Percentiles rank a stretch among this genome's conserved stretches.
These are phyloP conservation scores for Tillus elongatus DNA, from an alignment of 2,888 invertebrate species.

Conservation along the genomic window DNA sequence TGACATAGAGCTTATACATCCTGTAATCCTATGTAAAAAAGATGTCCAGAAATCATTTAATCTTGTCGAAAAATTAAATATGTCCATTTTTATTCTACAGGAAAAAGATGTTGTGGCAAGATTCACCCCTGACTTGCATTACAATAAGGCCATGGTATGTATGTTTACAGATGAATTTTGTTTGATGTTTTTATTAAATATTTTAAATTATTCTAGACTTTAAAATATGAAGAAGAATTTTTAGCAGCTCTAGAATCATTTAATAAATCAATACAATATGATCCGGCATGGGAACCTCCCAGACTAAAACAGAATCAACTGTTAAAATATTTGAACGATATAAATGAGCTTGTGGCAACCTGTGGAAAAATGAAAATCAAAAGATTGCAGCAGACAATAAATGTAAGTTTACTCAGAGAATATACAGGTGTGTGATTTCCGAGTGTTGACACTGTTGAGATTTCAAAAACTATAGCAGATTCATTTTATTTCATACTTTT, in stretches of 20 bases:
- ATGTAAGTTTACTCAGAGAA: too few species aligned
- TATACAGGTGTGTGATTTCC: too few species aligned
- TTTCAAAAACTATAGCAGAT: constrained; percentile 3
- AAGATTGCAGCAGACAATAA: constrained; percentile 57
- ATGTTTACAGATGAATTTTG: too few species aligned
- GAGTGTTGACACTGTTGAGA: too few species aligned
- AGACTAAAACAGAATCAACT: constrained; percentile 52
- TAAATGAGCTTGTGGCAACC: constrained; percentile 53
- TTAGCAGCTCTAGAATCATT: constrained; percentile 61
- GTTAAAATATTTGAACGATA: constrained; percentile 54
- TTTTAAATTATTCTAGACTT: constrained; percentile 46
- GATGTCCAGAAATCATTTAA: too few species aligned
- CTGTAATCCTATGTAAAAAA: too few species aligned
- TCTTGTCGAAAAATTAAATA: too few species aligned
- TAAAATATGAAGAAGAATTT: constrained; percentile 73
- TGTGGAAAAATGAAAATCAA: constrained; percentile 69
- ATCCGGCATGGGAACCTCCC: constrained; percentile 69
- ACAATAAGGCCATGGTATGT: constrained; percentile 76
- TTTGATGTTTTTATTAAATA: constrained; percentile 4
- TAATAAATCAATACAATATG: constrained; percentile 55
- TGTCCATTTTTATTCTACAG: too few species aligned
- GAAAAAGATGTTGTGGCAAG: constrained; percentile 61
- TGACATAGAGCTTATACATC: too few species aligned
- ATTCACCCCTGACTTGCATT: constrained; percentile 71
- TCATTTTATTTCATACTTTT: too few species aligned